These are phyloP conservation scores for Sciurus vulgaris DNA, from an alignment of 2,797 vertebrate species.

Conservation along the genomic window DNA sequence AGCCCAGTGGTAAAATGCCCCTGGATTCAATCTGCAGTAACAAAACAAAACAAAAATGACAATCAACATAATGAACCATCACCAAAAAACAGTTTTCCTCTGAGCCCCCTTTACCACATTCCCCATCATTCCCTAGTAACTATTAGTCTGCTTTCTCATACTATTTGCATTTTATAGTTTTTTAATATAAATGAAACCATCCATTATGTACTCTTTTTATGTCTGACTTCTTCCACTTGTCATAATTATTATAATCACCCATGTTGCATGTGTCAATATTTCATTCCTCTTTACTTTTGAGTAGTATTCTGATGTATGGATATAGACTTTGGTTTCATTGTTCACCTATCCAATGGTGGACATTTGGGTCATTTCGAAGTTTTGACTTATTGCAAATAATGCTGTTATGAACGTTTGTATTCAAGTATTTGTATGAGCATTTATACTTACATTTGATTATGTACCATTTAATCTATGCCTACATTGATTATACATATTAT, in stretches of 20 bases:
- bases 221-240: not conserved
- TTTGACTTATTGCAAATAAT: not conserved
- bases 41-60: not conserved
- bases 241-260: not conserved
- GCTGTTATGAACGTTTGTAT: not conserved
- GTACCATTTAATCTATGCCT: not conserved
- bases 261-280: not conserved
- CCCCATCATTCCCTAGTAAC: not conserved
- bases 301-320: not conserved
- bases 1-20: too few relatives aligned
- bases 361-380: not conserved
- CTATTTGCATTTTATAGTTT: not conserved
- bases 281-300: not conserved
- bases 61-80: conserved; percentile 9
- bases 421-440: not conserved
- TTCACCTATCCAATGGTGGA: not conserved
- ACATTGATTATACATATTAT: not conserved
- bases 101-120: not conserved
- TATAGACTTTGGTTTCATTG: not conserved
- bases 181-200: not conserved
- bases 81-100: not conserved
- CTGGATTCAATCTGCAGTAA: too few relatives aligned
- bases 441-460: conserved; percentile 31
- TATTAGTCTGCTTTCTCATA: not conserved
- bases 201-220: not conserved